Conservation (phyloP, 2,113 vertebrate species). For the Mormoops blainvillei region DNA sequence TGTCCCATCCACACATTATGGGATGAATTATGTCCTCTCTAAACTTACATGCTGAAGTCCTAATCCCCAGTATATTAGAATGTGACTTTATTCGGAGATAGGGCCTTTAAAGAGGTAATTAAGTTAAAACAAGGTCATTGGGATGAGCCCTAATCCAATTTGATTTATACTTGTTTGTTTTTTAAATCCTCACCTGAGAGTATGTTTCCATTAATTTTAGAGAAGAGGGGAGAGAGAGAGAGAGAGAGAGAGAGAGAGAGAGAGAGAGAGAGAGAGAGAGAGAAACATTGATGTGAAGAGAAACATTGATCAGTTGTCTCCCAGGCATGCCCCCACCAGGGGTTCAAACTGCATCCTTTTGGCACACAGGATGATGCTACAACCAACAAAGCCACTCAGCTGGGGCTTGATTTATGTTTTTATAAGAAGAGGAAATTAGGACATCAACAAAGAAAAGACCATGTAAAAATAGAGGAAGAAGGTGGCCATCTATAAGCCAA, state of each 20-base stretch:
- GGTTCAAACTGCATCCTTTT: too few species aligned
- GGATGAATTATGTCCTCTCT: neutral
- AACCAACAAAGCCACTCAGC: too few species aligned
- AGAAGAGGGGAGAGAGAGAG: too few species aligned
- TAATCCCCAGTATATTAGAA: neutral
- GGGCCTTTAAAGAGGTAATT: neutral
- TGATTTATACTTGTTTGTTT: neutral
- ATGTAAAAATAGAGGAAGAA: neutral
- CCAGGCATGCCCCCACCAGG: too few species aligned
- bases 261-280: too few species aligned
- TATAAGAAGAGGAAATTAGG: neutral
- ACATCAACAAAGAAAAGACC: neutral
- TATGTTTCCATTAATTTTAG: too few species aligned
- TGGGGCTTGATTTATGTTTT: neutral
- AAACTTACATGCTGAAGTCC: neutral
- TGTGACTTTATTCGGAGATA: neutral
- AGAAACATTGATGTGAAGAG: too few species aligned
- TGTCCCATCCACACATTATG: neutral
- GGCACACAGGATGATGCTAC: too few species aligned
- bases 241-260: too few species aligned
- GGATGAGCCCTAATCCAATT: neutral
- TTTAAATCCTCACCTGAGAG: too few species aligned
- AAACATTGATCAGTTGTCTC: too few species aligned
- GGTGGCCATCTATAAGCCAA: too few species aligned
- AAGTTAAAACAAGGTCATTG: neutral